A percentile compares a stretch with the other conserved stretches of the same genome.
phyloP scores from a whole-genome alignment of 2,888 invertebrate genomes.

The Cephus pygmeus region DNA sequence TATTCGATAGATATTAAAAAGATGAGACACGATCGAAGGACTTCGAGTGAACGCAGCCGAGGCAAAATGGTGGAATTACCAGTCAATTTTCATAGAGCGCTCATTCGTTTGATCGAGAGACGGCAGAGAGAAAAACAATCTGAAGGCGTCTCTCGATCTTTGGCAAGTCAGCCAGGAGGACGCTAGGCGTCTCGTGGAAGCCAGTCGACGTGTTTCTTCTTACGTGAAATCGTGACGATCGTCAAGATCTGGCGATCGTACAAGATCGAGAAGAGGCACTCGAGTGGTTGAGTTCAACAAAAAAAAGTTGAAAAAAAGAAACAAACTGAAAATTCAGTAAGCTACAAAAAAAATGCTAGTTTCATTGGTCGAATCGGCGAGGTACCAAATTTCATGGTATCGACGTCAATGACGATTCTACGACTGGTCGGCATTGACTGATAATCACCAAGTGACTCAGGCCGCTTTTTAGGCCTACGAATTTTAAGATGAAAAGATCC shows the following conservation, averaged over 20 bases:
- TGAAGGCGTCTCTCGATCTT: background rate
- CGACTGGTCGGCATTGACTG: background rate
- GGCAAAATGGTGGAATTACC: background rate
- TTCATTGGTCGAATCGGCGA: background rate
- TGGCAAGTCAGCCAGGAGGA: background rate
- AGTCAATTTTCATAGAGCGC: background rate
- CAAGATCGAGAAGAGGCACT: background rate
- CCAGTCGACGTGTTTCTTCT: background rate
- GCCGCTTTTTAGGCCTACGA: background rate
- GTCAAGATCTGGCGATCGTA: background rate
- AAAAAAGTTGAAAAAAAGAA: background rate
- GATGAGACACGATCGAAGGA: background rate
- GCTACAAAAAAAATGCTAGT: background rate
- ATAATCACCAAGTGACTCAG: background rate
- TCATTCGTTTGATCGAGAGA: background rate
- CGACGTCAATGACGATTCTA: background rate
- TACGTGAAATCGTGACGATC: background rate
- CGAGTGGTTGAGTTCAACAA: background rate
- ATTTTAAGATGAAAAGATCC: background rate
- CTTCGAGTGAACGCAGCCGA: background rate
- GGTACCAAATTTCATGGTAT: background rate
- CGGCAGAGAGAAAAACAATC: background rate
- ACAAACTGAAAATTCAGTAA: background rate
- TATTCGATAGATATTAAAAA: background rate
- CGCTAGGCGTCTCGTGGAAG: background rate